Evolutionary conservation across 2,888 invertebrate species (phyloP).

Genomic region (Troides helena): DNA sequence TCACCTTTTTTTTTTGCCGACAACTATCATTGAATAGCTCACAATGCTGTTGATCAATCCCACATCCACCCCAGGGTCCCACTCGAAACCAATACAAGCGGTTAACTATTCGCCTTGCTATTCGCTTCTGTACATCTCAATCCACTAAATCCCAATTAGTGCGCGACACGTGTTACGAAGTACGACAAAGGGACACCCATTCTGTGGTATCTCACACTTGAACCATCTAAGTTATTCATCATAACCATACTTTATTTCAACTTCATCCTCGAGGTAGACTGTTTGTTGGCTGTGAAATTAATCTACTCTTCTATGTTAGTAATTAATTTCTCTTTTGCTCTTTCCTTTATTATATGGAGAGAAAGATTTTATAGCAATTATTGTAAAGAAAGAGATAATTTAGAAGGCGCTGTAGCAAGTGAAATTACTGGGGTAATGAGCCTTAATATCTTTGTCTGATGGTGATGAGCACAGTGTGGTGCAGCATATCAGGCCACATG

Average conservation of each 20-base stretch:
- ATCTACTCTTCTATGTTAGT: neutral
- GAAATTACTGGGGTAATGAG: too few species aligned
- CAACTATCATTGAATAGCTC: constrained; percentile 1
- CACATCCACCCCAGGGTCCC: constrained; percentile 2
- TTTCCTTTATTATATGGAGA: neutral
- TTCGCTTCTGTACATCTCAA: constrained; percentile 18
- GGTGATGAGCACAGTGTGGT: too few species aligned
- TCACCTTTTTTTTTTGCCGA: constrained; percentile 4
- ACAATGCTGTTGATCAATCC: constrained; percentile 17
- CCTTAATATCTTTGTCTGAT: too few species aligned
- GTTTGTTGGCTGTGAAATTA: neutral
- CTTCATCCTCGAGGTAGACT: neutral
- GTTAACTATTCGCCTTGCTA: constrained; percentile 21
- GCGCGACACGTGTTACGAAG: constrained; percentile 23
- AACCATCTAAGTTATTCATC: neutral
- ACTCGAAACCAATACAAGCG: constrained; percentile 23
- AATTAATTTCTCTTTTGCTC: neutral
- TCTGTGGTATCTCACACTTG: constrained; percentile 10
- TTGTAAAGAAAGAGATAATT: too few species aligned
- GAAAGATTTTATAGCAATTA: neutral
- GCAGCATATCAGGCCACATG: too few species aligned
- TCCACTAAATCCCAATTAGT: constrained; percentile 30
- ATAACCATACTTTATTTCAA: constrained; percentile 3
- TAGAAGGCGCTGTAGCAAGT: too few species aligned
- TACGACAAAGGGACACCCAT: constrained; percentile 27